phyloP scores from a whole-genome alignment of 2,888 invertebrate species.

The Zootermopsis nevadensis region DNA sequence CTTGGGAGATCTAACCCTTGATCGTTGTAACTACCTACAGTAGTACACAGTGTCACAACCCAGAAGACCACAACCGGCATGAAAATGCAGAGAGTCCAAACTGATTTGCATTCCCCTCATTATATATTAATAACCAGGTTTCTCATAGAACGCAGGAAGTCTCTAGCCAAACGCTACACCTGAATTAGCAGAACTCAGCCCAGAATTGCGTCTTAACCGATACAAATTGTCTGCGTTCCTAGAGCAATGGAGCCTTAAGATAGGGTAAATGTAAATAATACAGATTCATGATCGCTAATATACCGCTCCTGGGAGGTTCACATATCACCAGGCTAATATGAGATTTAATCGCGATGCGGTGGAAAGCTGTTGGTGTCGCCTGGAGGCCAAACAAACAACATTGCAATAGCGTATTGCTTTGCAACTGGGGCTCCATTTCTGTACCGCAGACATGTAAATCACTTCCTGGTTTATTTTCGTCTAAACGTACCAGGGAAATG shows the following conservation, averaged over 20 bases:
- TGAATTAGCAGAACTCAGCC: too few species aligned
- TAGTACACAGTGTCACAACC: too few species aligned
- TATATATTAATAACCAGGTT: too few species aligned
- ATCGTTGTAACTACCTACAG: too few species aligned
- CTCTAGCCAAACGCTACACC: too few species aligned
- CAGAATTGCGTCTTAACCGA: too few species aligned
- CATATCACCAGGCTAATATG: slow-evolving; percentile 16
- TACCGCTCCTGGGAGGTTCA: slow-evolving; percentile 12
- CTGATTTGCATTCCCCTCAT: too few species aligned
- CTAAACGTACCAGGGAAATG: neutral
- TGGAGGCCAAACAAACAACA: slow-evolving; percentile 1
- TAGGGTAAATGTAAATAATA: neutral
- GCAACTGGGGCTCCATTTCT: neutral
- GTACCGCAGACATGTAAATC: neutral
- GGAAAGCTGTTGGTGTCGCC: neutral
- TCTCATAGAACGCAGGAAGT: too few species aligned
- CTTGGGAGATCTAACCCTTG: too few species aligned
- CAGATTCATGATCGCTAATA: slow-evolving; percentile 15
- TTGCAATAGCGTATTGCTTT: neutral
- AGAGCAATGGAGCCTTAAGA: neutral
- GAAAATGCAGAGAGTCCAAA: too few species aligned
- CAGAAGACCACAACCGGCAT: too few species aligned
- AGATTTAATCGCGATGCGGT: neutral
- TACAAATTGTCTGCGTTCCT: neutral
- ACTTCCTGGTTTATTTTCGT: neutral